A percentile compares a stretch with the other conserved stretches of the same genome.
Conservation (phyloP, 1,140 invertebrate genomes). For the Lucilia cuprina region DNA sequence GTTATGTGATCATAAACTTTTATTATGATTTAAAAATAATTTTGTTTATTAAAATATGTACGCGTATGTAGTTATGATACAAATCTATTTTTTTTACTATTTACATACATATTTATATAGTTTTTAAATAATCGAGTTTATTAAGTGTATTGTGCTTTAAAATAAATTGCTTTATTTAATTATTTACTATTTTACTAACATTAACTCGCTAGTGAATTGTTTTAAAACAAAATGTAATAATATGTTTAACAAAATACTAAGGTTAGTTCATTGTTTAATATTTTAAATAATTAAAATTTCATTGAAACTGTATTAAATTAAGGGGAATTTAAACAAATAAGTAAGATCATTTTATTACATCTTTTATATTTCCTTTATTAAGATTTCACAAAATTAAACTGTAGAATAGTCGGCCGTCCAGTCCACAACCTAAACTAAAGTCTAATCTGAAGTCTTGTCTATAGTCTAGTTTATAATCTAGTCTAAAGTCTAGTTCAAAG, state of each 20-base stretch:
- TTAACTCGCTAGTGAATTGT: neutral
- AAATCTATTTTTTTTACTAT: neutral
- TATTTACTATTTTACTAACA: neutral
- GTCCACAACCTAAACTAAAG: too few species aligned
- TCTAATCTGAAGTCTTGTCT: too few species aligned
- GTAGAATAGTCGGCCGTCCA: too few species aligned
- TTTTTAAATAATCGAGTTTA: too few species aligned
- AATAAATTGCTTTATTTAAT: neutral
- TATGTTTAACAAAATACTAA: neutral
- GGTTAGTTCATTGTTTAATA: neutral
- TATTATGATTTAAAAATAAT: neutral
- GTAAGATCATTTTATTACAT: too few species aligned
- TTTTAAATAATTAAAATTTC: too few species aligned
- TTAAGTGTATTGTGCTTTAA: neutral
- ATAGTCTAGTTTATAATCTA: too few species aligned
- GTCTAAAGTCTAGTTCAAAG: too few species aligned
- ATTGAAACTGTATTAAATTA: too few species aligned
- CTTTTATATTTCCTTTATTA: too few species aligned
- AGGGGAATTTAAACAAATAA: too few species aligned
- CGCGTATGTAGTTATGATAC: constrained; percentile 16
- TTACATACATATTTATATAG: neutral
- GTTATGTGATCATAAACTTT: neutral
- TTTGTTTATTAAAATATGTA: neutral
- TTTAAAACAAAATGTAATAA: neutral
- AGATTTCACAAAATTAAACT: too few species aligned